phyloP scores from a whole-genome alignment of 2,888 invertebrate genomes.

The Caenorhabditis sulstoni region DNA sequence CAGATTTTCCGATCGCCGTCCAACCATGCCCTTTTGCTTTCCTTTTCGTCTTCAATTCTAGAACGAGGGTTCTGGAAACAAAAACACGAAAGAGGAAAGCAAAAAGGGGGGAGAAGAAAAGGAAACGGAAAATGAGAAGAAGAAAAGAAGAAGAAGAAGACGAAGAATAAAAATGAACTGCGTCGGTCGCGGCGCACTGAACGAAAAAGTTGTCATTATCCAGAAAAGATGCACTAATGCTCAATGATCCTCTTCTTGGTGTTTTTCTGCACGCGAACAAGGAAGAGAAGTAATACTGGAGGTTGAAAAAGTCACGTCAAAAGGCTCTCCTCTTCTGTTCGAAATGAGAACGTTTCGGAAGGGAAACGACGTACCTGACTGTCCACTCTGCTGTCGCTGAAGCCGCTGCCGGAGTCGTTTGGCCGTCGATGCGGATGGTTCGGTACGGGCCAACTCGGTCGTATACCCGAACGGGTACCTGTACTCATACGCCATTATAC shows the following conservation, averaged over 20 bases:
- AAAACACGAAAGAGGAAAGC: constrained; percentile 7
- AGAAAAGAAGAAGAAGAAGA: not conserved
- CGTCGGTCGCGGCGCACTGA: constrained; percentile 13
- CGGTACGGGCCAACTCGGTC: constrained; percentile 76
- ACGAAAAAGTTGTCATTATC: constrained; percentile 45
- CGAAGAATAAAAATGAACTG: constrained; percentile 19
- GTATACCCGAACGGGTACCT: constrained; percentile 80
- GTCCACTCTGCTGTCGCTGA: constrained; percentile 79
- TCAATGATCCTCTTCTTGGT: constrained; percentile 43
- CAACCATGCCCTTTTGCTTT: too few species aligned
- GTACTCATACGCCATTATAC: constrained; percentile 36
- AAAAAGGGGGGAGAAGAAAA: not conserved
- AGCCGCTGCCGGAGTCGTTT: constrained; percentile 78
- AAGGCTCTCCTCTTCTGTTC: not conserved
- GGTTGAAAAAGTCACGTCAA: constrained; percentile 20
- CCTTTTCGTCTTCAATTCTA: too few species aligned
- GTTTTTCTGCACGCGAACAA: constrained; percentile 15
- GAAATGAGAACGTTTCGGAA: not conserved
- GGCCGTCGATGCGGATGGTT: constrained; percentile 79
- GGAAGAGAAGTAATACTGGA: constrained; percentile 24
- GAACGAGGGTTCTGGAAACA: too few species aligned
- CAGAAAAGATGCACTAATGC: constrained; percentile 55
- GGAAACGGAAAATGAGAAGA: constrained; percentile 7
- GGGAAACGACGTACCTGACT: constrained; percentile 63
- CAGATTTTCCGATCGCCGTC: too few species aligned